phyloP scores from a whole-genome alignment of 2,797 vertebrate species.

The Sparus aurata region DNA sequence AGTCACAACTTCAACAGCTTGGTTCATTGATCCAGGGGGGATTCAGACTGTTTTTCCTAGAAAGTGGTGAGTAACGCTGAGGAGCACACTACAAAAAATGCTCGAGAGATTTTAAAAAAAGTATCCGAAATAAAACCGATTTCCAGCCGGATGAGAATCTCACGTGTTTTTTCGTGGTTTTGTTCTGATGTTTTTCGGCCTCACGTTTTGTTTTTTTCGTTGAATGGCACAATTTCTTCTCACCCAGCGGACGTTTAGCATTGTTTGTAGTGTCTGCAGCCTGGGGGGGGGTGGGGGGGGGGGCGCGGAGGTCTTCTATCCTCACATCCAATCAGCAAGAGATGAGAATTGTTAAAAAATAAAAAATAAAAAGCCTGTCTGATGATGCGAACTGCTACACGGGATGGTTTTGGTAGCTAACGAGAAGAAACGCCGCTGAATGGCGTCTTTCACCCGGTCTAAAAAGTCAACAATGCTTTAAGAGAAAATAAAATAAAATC shows the following conservation, averaged over 20 bases:
- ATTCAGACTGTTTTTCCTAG: constrained; percentile 22
- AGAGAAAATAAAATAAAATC: neutral
- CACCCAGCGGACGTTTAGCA: neutral
- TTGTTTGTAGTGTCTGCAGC: constrained; percentile 27
- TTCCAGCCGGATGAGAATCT: constrained; percentile 10
- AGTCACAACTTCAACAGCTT: constrained; percentile 52
- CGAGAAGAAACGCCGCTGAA: constrained; percentile 7
- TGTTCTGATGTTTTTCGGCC: neutral
- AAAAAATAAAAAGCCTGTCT: neutral
- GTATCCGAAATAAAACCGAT: constrained; percentile 1
- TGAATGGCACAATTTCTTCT: constrained; percentile 35
- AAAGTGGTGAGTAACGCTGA: constrained; percentile 33
- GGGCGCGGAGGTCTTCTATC: constrained; percentile 1
- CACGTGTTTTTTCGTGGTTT: neutral
- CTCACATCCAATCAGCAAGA: constrained; percentile 15
- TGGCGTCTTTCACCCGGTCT: constrained; percentile 14
- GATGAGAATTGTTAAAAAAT: neutral
- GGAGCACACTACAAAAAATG: constrained; percentile 35
- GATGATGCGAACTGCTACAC: neutral
- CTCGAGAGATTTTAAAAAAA: neutral
- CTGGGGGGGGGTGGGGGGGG: neutral
- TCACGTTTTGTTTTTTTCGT: constrained; percentile 12
- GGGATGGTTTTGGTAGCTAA: neutral
- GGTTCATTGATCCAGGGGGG: constrained; percentile 35
- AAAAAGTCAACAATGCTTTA: too few species aligned